Evolutionary conservation across 2,113 vertebrate genomes (phyloP).

Genomic region (Mormyrus lacerda): DNA sequence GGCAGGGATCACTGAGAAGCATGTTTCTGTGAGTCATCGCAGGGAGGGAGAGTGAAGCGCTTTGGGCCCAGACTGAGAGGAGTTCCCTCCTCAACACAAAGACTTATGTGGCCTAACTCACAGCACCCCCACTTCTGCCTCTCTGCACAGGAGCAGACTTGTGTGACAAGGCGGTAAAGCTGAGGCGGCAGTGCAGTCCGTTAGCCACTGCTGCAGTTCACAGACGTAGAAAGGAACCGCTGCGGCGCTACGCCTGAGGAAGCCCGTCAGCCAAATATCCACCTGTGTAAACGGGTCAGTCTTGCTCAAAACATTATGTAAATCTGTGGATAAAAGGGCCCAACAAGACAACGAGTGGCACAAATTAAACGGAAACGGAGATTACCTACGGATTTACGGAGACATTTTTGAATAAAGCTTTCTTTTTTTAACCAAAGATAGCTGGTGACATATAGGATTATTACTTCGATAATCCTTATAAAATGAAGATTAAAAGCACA

Average conservation of each 20-base stretch:
- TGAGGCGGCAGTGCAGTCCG: not conserved
- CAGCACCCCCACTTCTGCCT: not conserved
- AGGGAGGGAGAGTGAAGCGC: slow-evolving; percentile 32
- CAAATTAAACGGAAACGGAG: not conserved
- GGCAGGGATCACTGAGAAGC: slow-evolving; percentile 33
- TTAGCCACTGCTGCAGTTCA: not conserved
- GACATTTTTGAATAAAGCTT: slow-evolving; percentile 16
- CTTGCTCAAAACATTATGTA: not conserved
- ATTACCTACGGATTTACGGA: not conserved
- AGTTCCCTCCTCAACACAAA: slow-evolving; percentile 32
- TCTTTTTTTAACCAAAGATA: not conserved
- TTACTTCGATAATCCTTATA: not conserved
- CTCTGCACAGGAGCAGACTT: not conserved
- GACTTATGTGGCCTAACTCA: not conserved
- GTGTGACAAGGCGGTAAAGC: too few relatives aligned
- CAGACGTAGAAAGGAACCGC: not conserved
- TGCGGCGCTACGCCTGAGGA: too few relatives aligned
- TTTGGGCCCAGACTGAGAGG: slow-evolving; percentile 29
- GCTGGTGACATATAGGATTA: not conserved
- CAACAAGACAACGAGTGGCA: not conserved
- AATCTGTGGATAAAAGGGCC: not conserved
- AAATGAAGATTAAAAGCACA: not conserved
- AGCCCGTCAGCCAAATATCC: not conserved
- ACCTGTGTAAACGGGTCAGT: not conserved
- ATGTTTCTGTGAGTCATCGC: slow-evolving; percentile 36